Evolutionary conservation across 1,140 invertebrate genomes (phyloP), one percentile per base, ranked within the genome.

Genomic region (Nomia melanderi): DNA sequence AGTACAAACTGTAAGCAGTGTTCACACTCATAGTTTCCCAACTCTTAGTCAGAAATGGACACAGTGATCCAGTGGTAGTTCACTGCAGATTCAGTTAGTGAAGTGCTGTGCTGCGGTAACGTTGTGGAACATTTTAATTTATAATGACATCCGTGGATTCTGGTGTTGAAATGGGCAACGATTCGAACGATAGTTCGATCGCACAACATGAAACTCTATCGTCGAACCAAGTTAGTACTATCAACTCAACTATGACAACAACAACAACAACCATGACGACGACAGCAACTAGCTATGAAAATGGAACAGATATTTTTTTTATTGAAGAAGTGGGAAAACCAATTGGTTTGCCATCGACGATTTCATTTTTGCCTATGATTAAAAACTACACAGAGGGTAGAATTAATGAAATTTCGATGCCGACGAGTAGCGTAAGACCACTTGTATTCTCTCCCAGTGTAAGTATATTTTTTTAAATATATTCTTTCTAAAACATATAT

Each of bases 121-220:
- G 36, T 62, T 29, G 4, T 12, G 2, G 29, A 54, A 54, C 56
- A 17, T 75, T 62, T 62, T 29, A 47, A 56, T 79, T 0, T 9
- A 79, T 78, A 82, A 92, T 92, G 90, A 88, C 90, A 36, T 90
- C 90, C 14, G 81, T 90, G 54, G 94, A 95, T 89, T 95, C 95
- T 12, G 95, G 94, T 66, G 94, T 95, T 3, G 95, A 95, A 77
- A 95, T 94, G 47, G 94, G 94, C 64, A 95, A 94, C 85, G 94
- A 95, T 86, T 94, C 94, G 86, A 94, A 94, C 89, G 93, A 95
- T 88, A 93, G 94, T 92, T 92, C 92, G 81, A 70, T 64, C 7
- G 47, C 56, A 25, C 78, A 83, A n/a, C 60, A 73, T 1, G 81
- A 77, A 2, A 23, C 23, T 20, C 47, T 71, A 2, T 23, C 33